Conservation (phyloP, 2,113 vertebrate genomes). For the Pelecanoides urinatrix region DNA sequence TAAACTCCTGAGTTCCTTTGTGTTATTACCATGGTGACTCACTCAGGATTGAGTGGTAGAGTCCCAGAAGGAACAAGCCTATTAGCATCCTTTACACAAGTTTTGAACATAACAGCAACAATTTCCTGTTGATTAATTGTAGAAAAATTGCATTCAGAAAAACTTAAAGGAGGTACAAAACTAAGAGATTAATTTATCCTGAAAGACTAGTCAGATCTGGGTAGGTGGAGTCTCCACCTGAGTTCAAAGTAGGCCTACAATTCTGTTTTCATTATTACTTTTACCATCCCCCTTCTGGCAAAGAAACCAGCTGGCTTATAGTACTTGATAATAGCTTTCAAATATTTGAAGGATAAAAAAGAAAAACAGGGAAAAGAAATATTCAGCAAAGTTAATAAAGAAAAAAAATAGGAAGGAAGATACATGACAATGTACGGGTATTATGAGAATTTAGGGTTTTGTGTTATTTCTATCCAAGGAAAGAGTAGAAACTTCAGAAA, state of each 20-base stretch:
- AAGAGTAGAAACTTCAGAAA: not conserved
- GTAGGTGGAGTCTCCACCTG: not conserved
- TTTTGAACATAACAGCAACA: not conserved
- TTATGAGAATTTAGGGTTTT: not conserved
- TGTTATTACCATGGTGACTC: not conserved
- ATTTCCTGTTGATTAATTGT: not conserved
- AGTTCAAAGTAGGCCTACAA: not conserved
- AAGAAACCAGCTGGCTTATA: not conserved
- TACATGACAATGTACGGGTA: not conserved
- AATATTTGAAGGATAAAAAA: not conserved
- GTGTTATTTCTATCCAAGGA: not conserved
- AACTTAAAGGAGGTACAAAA: not conserved
- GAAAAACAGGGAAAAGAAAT: not conserved
- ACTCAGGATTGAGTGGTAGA: not conserved
- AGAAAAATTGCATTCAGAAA: not conserved
- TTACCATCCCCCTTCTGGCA: not conserved
- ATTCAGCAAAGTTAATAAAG: not conserved
- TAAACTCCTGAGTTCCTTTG: not conserved
- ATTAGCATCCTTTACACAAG: not conserved
- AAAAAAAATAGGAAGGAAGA: not conserved
- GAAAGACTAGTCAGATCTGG: not conserved
- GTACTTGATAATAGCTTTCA: not conserved
- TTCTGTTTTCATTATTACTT: not conserved
- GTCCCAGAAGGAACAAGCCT: not conserved
- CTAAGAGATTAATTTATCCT: not conserved